Base-by-base conservation (phyloP, 2,888 invertebrate species). In the Tineola bisselliella region DNA sequence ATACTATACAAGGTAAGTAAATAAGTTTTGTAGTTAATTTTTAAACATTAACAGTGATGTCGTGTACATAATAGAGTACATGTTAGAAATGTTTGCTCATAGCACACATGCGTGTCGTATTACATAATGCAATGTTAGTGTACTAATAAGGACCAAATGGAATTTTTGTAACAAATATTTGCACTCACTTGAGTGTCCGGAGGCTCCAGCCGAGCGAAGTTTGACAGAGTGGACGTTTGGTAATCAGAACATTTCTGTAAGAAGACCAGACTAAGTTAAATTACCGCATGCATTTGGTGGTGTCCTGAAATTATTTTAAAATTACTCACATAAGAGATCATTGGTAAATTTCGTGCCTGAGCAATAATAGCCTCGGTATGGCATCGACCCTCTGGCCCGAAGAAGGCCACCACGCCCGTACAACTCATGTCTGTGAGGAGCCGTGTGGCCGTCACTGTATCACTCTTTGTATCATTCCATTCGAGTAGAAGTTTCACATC, bases 371-470 rank as follows among this genome's bases (percentile, higher is more conserved):
- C 97, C 81, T 98, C 98, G n/a, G 96, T 95, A 73, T 93, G 90
- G 83, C 98, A 98, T 60, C 92, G 91, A 63, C 96, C 96, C 84
- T 98, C 98, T 1, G 98, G 97, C 3, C 98, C 98, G 77, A 98
- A 96, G 89, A 98, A 96, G 60, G 95, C 97, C 33, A 93, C 91
- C 61, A 96, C 95, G 60, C 94, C 94, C 62, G 93, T 90, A 77
- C 95, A 96, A 76, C 96, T 93, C 94, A 96, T 96, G 77, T 96
- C 93, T 31, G 95, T 95, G 81, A 97, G 91, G 68, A 92, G 90
- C 68, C 90, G 90, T 59, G 96, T 96, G 64, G 96, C 93, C 66
- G 90, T 86, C 70, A 95, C 92, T 57, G 95, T 94, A 69, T 96
- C 94, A 64, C 95, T 95, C 74, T 90, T 89, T 59, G 95, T 95